phyloP scores from a whole-genome alignment of 1,140 invertebrate genomes.

The Himalopsyche phryganea region DNA sequence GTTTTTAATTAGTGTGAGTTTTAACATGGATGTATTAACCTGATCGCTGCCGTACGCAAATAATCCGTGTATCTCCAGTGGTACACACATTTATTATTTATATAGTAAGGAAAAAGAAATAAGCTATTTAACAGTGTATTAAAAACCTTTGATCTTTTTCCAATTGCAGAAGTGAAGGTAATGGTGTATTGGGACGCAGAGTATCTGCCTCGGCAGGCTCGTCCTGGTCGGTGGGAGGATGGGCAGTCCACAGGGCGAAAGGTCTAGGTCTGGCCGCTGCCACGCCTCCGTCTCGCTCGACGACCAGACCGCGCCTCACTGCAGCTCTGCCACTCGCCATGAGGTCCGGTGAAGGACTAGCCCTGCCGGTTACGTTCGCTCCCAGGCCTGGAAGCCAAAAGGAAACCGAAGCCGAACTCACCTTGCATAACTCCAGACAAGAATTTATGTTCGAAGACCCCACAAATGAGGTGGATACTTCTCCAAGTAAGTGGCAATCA shows the following conservation, averaged over 20 bases:
- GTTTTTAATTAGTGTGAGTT: no score
- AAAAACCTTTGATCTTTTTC: no score
- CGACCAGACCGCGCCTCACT: constrained; percentile 35
- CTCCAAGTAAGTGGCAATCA: constrained; percentile 42
- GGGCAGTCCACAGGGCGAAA: constrained; percentile 78
- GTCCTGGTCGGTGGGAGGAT: constrained; percentile 89
- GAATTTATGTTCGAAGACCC: constrained; percentile 75
- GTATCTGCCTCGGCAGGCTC: constrained; percentile 66
- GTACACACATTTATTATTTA: no score
- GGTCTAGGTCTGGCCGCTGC: constrained; percentile 78
- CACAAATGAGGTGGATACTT: constrained; percentile 52
- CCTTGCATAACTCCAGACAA: constrained; percentile 75
- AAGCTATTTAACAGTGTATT: no score
- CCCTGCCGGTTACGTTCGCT: constrained; percentile 86
- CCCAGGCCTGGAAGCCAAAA: constrained; percentile 74
- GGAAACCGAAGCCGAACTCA: constrained; percentile 74
- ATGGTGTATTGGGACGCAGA: constrained; percentile 18
- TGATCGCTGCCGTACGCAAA: not conserved
- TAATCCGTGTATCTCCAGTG: no score
- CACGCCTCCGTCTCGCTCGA: not conserved
- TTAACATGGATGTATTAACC: no score
- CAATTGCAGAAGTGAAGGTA: constrained; percentile 23
- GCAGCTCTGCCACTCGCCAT: constrained; percentile 84
- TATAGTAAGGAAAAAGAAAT: not conserved
- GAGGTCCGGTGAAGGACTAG: constrained; percentile 85